These are phyloP conservation scores for Amphiprion percula DNA, from an alignment of 2,113 vertebrate species.

Conservation along the genomic window DNA sequence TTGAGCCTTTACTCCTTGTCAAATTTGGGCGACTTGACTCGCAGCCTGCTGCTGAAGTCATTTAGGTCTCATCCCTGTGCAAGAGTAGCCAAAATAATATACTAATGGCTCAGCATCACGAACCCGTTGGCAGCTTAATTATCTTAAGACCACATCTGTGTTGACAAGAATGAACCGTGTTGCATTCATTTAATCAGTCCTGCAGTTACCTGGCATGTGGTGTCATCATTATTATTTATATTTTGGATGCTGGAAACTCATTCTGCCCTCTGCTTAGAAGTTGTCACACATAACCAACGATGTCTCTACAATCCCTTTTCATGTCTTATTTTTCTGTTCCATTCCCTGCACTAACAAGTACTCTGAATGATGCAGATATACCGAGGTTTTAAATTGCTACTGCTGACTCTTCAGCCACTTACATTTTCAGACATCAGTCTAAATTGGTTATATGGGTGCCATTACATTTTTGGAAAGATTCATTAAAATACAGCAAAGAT, in stretches of 20 bases:
- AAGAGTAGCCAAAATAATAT: conserved; percentile 2
- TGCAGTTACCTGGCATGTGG: background rate
- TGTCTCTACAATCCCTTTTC: background rate
- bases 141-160: conserved; percentile 1
- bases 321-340: conserved; percentile 5
- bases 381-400: background rate
- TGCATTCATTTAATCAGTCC: background rate
- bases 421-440: background rate
- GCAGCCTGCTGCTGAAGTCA: conserved; percentile 8
- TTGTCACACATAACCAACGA: background rate
- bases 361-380: background rate
- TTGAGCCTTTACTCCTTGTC: conserved; percentile 7
- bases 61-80: background rate
- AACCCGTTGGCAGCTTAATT: conserved; percentile 24
- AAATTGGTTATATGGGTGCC: background rate
- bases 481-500: background rate
- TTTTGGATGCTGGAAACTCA: background rate
- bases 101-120: conserved; percentile 4
- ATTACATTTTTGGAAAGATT: background rate
- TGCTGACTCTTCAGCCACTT: background rate
- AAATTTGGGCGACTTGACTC: background rate
- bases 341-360: background rate
- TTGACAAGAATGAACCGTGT: background rate
- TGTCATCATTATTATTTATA: background rate
- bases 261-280: background rate